Percentiles rank a stretch among this genome's conserved stretches.
These are phyloP conservation scores for Ailurus styani DNA, from an alignment of 2,113 vertebrate genomes.

Conservation along the genomic window DNA sequence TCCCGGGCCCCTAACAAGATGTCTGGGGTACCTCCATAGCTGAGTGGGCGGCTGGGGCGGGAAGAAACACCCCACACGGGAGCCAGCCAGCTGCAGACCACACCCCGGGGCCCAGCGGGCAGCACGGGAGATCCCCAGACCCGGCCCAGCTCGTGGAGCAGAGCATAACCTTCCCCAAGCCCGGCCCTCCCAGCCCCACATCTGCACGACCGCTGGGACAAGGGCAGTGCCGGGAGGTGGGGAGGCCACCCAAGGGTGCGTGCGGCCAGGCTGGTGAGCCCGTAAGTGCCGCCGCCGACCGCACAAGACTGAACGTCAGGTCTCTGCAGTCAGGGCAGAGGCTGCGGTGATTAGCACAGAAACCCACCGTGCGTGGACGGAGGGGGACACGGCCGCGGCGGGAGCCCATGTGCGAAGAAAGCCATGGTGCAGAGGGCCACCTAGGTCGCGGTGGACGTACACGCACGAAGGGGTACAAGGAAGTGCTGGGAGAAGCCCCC, in stretches of 20 bases:
- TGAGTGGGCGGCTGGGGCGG: background rate
- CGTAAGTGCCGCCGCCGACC: accelerated
- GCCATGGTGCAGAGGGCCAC: accelerated
- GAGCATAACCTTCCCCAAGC: background rate
- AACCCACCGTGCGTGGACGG: accelerated
- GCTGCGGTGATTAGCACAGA: background rate
- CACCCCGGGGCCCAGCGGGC: background rate
- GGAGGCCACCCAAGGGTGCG: accelerated
- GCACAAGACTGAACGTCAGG: accelerated
- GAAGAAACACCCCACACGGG: background rate
- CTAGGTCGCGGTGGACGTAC: accelerated
- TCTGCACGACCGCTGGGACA: accelerated
- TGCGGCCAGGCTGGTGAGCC: accelerated
- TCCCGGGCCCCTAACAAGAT: background rate
- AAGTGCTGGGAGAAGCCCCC: background rate
- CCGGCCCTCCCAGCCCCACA: background rate
- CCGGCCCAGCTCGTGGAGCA: no score
- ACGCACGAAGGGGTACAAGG: accelerated
- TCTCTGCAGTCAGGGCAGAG: background rate
- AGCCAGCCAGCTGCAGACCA: background rate
- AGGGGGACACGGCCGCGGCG: accelerated
- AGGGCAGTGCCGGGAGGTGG: accelerated
- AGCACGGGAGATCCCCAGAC: background rate
- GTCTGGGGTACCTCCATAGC: accelerated
- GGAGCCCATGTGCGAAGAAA: accelerated